A percentile compares a stretch with the other conserved stretches of the same genome.
These are phyloP conservation scores for Eupithecia subfuscata DNA, from an alignment of 2,888 invertebrate genomes.

Conservation along the genomic window DNA sequence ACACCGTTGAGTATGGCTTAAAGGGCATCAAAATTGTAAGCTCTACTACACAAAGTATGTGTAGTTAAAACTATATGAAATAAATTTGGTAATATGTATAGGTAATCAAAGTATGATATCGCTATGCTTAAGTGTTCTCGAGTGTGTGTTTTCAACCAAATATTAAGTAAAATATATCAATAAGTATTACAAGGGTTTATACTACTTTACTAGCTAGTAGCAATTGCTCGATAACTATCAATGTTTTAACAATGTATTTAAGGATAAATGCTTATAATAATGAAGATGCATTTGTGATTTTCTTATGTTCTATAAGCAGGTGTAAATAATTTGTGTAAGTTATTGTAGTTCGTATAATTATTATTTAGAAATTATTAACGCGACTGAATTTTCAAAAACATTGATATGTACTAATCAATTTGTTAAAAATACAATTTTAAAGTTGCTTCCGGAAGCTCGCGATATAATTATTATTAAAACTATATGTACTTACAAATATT, in stretches of 20 bases:
- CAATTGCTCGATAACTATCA: conserved; percentile 46
- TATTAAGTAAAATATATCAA: conserved; percentile 35
- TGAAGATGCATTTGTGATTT: conserved; percentile 71
- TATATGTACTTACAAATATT: background rate
- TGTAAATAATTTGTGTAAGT: conserved; percentile 81
- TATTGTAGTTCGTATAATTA: conserved; percentile 67
- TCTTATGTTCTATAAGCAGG: conserved; percentile 65
- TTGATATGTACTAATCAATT: conserved; percentile 26
- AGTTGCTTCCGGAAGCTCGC: background rate
- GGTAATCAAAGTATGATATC: conserved; percentile 26
- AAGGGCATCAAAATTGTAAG: conserved; percentile 2
- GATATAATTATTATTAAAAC: conserved; percentile 1
- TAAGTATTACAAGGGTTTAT: conserved; percentile 39
- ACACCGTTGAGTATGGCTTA: too few species aligned
- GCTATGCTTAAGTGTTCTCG: conserved; percentile 37
- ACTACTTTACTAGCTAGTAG: conserved; percentile 39
- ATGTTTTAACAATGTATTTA: conserved; percentile 67
- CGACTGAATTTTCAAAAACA: conserved; percentile 65
- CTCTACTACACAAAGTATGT: conserved; percentile 3
- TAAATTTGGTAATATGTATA: conserved; percentile 11
- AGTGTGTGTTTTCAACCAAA: conserved; percentile 42
- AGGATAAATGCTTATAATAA: conserved; percentile 69
- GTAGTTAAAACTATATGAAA: background rate
- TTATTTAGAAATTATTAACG: conserved; percentile 69
- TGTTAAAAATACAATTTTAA: background rate